These are phyloP conservation scores for Dolichotis patagonum DNA, from an alignment of 2,113 vertebrate species.

Conservation along the genomic window DNA sequence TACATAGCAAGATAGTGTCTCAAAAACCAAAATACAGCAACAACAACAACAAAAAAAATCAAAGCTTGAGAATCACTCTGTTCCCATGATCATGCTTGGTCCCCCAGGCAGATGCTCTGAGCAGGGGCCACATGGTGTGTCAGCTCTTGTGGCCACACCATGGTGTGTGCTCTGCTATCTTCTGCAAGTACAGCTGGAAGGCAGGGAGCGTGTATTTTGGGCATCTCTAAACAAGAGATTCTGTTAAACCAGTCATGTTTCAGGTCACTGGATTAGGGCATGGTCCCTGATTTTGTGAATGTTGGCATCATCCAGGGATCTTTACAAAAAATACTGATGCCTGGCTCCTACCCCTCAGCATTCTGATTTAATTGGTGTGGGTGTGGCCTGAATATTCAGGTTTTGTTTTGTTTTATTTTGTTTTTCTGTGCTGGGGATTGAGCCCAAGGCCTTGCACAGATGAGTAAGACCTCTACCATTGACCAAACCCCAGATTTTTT, in stretches of 20 bases:
- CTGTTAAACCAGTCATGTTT: fast-evolving
- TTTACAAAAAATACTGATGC: background rate
- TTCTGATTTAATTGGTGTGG: background rate
- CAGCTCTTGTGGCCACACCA: background rate
- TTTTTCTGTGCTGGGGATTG: background rate
- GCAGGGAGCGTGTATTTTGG: background rate
- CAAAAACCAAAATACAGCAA: background rate
- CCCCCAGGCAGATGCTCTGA: background rate
- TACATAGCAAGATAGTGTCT: background rate
- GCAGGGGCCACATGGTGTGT: background rate
- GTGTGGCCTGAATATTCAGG: background rate
- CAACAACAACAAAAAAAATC: background rate
- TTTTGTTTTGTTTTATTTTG: background rate
- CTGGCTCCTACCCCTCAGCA: background rate
- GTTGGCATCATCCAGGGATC: background rate
- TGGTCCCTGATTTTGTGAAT: background rate
- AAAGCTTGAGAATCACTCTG: background rate
- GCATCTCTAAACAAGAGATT: background rate
- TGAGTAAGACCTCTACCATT: background rate
- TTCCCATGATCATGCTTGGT: fast-evolving
- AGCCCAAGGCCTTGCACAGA: background rate
- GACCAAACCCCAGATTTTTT: background rate
- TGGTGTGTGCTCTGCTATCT: background rate
- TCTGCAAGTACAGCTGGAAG: background rate
- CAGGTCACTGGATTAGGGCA: fast-evolving